A percentile compares a stretch with the other conserved stretches of the same genome.
phyloP scores from a whole-genome alignment of 2,888 invertebrate species.

The Lordiphosa andalusiaca region DNA sequence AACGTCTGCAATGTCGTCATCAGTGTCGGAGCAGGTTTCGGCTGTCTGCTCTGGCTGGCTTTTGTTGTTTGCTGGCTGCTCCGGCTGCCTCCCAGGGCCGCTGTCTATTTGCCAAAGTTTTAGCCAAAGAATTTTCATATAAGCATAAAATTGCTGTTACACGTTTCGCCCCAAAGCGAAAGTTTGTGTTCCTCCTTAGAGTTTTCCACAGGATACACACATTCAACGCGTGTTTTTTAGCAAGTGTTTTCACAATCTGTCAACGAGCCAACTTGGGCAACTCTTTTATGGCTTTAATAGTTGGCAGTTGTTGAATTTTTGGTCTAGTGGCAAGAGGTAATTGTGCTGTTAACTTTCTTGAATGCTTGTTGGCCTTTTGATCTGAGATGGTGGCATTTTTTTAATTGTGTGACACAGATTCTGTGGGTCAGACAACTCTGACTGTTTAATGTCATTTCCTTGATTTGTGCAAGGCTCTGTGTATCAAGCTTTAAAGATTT shows the following conservation, averaged over 20 bases:
- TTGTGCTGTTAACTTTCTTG: too few relatives aligned
- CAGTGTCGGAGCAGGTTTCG: conserved; percentile 41
- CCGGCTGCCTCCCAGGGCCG: conserved; percentile 19
- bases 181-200: conserved; percentile 6
- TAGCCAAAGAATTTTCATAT: conserved; percentile 45
- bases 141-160: conserved; percentile 49
- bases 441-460: too few relatives aligned
- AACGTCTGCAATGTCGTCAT: conserved; percentile 60
- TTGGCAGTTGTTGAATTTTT: background rate
- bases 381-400: too few relatives aligned
- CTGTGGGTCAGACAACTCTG: too few relatives aligned
- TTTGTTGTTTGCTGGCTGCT: conserved; percentile 42
- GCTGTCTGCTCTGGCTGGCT: conserved; percentile 43
- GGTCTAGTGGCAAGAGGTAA: too few relatives aligned
- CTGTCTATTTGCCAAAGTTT: conserved; percentile 58
- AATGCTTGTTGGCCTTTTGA: too few relatives aligned
- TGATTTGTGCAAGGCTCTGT: too few relatives aligned
- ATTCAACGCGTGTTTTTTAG: conserved; percentile 52
- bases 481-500: too few relatives aligned
- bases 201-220: conserved; percentile 24
- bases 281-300: conserved; percentile 34
- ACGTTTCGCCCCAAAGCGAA: conserved; percentile 44
- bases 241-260: conserved; percentile 70
- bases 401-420: too few relatives aligned
- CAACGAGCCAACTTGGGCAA: conserved; percentile 52